Percentiles rank a stretch among this genome's conserved stretches.
These are phyloP conservation scores for Cephalopterus ornatus DNA, from an alignment of 2,113 vertebrate genomes.

Conservation along the genomic window DNA sequence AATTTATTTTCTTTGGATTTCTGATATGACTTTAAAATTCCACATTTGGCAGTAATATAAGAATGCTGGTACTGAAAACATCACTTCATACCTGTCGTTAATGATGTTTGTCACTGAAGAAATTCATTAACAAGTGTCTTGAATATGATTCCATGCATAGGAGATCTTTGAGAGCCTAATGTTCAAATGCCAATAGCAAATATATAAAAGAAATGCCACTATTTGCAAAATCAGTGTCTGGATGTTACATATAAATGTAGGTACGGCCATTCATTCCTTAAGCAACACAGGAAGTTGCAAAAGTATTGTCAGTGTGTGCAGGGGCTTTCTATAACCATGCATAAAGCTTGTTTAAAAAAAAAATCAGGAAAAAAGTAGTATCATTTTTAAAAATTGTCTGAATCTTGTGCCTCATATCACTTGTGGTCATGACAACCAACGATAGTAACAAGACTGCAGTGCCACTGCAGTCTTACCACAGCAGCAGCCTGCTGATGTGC, in stretches of 20 bases:
- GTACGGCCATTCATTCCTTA: neutral
- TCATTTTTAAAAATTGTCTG: neutral
- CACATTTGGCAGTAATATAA: neutral
- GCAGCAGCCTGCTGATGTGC: neutral
- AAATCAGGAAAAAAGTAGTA: neutral
- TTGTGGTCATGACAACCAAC: conserved; percentile 52
- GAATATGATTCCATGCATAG: neutral
- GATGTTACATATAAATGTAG: neutral
- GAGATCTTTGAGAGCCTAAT: neutral
- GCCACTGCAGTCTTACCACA: conserved; percentile 33
- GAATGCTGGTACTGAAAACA: neutral
- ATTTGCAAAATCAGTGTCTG: neutral
- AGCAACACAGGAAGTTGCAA: neutral
- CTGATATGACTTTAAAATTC: neutral
- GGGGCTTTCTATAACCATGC: neutral
- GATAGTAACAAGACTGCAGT: conserved; percentile 24
- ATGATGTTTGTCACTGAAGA: neutral
- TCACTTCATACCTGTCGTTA: neutral
- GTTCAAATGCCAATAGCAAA: fast-evolving
- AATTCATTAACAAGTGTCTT: neutral
- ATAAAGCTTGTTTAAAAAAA: neutral
- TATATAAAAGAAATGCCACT: neutral
- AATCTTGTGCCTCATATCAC: neutral
- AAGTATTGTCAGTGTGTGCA: neutral
- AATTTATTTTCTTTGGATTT: neutral